phyloP scores from a whole-genome alignment of 2,113 vertebrate genomes.

The Peromyscus leucopus region DNA sequence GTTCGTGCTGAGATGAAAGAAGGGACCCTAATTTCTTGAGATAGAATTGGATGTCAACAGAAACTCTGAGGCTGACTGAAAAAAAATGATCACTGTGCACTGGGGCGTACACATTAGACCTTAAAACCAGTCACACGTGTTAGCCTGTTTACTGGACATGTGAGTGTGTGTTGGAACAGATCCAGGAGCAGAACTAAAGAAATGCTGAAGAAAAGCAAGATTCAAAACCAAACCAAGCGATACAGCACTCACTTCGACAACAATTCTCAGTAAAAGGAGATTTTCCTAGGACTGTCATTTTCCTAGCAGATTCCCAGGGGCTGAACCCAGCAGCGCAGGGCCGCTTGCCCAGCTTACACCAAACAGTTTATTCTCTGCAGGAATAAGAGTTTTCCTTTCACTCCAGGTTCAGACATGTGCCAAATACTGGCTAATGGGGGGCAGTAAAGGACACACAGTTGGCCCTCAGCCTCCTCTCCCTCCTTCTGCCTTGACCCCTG shows the following conservation, averaged over 20 bases:
- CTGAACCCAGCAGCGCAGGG: background rate
- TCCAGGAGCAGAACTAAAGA: slow-evolving; percentile 1
- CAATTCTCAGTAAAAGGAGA: slow-evolving; percentile 25
- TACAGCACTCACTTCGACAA: background rate
- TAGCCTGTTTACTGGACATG: background rate
- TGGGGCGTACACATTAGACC: background rate
- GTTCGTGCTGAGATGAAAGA: slow-evolving; percentile 73
- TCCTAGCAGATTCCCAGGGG: background rate
- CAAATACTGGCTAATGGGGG: background rate
- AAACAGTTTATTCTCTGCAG: background rate
- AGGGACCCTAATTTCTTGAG: slow-evolving; percentile 56
- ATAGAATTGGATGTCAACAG: slow-evolving; percentile 40
- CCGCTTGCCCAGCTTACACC: background rate
- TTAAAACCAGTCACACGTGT: background rate
- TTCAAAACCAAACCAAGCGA: background rate
- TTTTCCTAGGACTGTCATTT: background rate
- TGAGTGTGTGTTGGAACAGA: background rate
- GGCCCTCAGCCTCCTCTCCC: background rate
- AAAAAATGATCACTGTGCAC: background rate
- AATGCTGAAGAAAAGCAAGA: background rate
- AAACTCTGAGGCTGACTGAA: slow-evolving; percentile 38
- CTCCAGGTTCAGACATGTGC: background rate
- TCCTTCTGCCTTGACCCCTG: background rate
- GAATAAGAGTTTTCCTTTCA: background rate
- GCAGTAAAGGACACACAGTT: background rate